These are phyloP conservation scores for Spisula subtruncata DNA, from an alignment of 2,888 invertebrate species.

Conservation along the genomic window DNA sequence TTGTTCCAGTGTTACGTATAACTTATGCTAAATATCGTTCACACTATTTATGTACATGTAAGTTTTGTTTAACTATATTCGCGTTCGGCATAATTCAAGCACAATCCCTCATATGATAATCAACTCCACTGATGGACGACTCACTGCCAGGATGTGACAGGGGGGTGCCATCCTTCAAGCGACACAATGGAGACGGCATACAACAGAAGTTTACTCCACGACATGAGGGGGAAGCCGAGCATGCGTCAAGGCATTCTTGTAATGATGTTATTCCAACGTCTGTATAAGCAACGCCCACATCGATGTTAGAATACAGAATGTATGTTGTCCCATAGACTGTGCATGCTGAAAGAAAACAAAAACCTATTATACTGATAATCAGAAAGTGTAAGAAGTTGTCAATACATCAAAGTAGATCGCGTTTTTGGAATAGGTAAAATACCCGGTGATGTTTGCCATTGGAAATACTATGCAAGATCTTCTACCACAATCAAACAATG, in stretches of 20 bases:
- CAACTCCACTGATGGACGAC: not conserved
- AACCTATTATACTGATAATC: too few relatives aligned
- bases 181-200: not conserved
- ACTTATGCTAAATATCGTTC: too few relatives aligned
- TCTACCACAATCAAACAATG: too few relatives aligned
- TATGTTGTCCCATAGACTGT: not conserved
- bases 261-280: not conserved
- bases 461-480: too few relatives aligned
- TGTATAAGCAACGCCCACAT: not conserved
- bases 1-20: too few relatives aligned
- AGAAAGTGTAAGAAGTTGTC: too few relatives aligned
- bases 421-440: too few relatives aligned
- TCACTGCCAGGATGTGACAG: not conserved
- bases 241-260: not conserved
- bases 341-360: not conserved
- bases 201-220: not conserved
- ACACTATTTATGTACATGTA: too few relatives aligned
- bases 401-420: too few relatives aligned
- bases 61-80: too few relatives aligned
- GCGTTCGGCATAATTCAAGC: not conserved
- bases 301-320: not conserved
- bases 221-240: not conserved
- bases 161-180: conserved; percentile 19
- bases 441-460: too few relatives aligned
- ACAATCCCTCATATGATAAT: conserved; percentile 28